Evolutionary conservation across 2,888 invertebrate genomes (phyloP).

Genomic region (Glaucopsyche alexis): DNA sequence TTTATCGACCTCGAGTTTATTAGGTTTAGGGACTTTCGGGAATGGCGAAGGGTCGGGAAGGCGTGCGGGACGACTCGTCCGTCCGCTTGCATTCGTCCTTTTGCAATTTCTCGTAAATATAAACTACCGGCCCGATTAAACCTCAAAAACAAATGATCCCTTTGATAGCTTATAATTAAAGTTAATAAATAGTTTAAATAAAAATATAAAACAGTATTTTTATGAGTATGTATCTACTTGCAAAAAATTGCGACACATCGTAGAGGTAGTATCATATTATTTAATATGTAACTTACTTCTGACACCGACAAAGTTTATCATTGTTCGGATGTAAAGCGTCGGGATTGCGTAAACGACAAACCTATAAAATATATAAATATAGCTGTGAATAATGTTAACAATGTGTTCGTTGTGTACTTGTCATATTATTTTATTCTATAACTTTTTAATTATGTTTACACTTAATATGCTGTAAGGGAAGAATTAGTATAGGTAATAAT

Average conservation of each 20-base stretch:
- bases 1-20: constrained; percentile 36
- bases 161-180: background rate
- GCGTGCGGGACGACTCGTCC: constrained; percentile 54
- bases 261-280: constrained; percentile 11
- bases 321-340: constrained; percentile 70
- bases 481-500: background rate
- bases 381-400: constrained; percentile 3
- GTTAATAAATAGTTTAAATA: background rate
- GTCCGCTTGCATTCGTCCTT: constrained; percentile 64
- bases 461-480: background rate
- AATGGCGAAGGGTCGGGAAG: constrained; percentile 48
- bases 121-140: constrained; percentile 38
- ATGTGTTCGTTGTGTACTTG: constrained; percentile 2
- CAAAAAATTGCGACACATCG: constrained; percentile 4
- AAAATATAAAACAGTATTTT: background rate
- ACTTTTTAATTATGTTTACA: background rate
- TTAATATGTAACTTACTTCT: constrained; percentile 40
- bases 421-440: background rate
- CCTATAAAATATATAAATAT: constrained; percentile 27
- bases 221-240: background rate
- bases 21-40: constrained; percentile 48
- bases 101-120: constrained; percentile 68
- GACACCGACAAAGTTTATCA: constrained; percentile 77
- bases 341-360: constrained; percentile 68
- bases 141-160: constrained; percentile 2